Evolutionary conservation across 1,140 invertebrate genomes (phyloP), one percentile per base, ranked within the genome.

Genomic region (Brachionus rubens): DNA sequence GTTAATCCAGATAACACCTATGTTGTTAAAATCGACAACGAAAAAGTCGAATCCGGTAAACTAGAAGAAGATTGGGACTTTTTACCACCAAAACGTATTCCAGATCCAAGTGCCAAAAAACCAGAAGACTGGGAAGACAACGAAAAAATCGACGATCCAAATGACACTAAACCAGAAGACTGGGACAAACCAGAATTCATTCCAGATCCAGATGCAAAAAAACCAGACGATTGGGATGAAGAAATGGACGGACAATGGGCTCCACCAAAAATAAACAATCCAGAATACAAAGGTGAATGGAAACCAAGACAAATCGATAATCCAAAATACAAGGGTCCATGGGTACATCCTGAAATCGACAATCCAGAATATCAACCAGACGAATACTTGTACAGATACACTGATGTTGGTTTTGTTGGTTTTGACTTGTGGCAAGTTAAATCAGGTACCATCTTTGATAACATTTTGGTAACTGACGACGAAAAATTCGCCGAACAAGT

Each of bases 211-310:
- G 80, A 83, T 43, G 83, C 84, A 12, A 85, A 82, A 77, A 85
- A 85, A 79, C 84, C 85, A 43, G 84, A 85, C 46, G 97, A 99
- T 84, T 99, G 97, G 97, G 96, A 99, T 82, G 97, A 99, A 88
- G 96, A 98, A 83, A 98, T 98, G 93, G 95, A 98, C 82, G 94
- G 93, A 19, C 92, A 95, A 87, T 96, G 93, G 93, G 94, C 97
- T 85, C 91, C 94, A 75, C 92, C 93, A 54, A 88, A 88, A 85
- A 89, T 90, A 81, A 89, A 89, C 78, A 90, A 90, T 82, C 89
- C 89, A 70, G 88, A 88, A 33, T 90, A 88, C 85, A 90, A 95
- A 90, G 84, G 89, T 67, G 91, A 91, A 87, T 92, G 91, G 91
- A 90, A 91, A 85, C 90, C 91, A 50, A 90, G 91, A 81, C 89